A percentile compares a stretch with the other conserved stretches of the same genome.
Conservation (phyloP, 2,113 vertebrate genomes). For the Coptodon bakossiorum region DNA sequence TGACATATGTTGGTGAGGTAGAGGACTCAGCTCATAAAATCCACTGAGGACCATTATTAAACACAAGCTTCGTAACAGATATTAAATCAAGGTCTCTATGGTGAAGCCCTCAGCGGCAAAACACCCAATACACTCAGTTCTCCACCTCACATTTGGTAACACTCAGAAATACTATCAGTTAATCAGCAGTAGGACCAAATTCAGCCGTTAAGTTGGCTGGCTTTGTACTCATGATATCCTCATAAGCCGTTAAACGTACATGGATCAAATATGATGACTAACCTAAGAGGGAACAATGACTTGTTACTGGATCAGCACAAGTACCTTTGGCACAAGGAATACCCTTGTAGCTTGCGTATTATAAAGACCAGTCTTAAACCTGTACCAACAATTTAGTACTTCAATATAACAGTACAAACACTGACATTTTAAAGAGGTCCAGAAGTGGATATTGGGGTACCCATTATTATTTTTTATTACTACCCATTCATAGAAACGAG, state of each 20-base stretch:
- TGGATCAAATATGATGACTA: background rate
- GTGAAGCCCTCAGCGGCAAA: background rate
- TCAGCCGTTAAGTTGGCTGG: background rate
- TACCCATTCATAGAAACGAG: background rate
- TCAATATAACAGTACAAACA: background rate
- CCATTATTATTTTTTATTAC: background rate
- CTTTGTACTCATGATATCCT: background rate
- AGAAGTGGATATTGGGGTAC: background rate
- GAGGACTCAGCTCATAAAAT: background rate
- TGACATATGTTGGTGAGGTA: background rate
- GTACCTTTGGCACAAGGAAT: background rate
- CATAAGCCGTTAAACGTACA: background rate
- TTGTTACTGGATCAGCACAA: background rate
- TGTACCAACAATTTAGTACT: background rate
- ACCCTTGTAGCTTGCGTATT: background rate
- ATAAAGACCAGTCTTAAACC: background rate
- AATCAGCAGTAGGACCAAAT: background rate
- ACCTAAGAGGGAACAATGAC: background rate
- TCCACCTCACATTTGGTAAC: background rate
- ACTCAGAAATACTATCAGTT: background rate
- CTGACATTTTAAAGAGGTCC: background rate
- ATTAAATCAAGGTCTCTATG: constrained; percentile 10
- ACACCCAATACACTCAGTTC: background rate
- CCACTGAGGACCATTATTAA: background rate
- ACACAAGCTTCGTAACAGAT: constrained; percentile 10